Evolutionary conservation across 2,888 invertebrate genomes (phyloP).

Genomic region (Malacosoma neustria): DNA sequence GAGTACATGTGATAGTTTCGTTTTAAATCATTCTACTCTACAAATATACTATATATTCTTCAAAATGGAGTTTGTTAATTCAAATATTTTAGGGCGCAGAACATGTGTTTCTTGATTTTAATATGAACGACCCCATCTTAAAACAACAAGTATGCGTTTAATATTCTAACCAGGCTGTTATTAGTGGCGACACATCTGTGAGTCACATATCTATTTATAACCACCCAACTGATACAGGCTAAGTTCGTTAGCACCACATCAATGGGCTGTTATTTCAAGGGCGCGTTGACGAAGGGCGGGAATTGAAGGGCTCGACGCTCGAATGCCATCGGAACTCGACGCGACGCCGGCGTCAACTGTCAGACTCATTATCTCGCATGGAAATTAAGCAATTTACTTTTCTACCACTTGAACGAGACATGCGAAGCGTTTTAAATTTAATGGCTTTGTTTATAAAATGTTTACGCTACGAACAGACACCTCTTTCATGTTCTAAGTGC

Average conservation of each 20-base stretch:
- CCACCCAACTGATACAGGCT: constrained; percentile 30
- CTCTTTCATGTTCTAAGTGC: no score
- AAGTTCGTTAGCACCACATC: constrained; percentile 44
- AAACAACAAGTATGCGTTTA: constrained; percentile 15
- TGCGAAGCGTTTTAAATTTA: no score
- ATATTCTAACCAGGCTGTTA: constrained; percentile 31
- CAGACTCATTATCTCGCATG: background rate
- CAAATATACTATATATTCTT: no score
- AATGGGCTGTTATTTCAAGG: constrained; percentile 19
- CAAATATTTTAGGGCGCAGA: no score
- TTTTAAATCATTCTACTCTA: no score
- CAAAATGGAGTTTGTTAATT: no score
- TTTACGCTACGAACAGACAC: no score
- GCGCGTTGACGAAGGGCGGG: background rate
- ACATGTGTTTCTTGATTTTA: no score
- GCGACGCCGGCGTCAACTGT: background rate
- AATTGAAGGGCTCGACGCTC: background rate
- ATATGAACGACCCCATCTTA: no score
- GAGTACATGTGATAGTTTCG: no score
- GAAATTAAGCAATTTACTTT: background rate
- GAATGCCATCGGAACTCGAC: background rate
- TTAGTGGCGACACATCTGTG: constrained; percentile 36
- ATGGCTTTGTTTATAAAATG: no score
- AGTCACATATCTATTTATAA: constrained; percentile 60
- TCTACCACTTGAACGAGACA: background rate